These are phyloP conservation scores for Chaetorhynchus papuensis DNA, from an alignment of 2,113 vertebrate genomes.

Conservation along the genomic window DNA sequence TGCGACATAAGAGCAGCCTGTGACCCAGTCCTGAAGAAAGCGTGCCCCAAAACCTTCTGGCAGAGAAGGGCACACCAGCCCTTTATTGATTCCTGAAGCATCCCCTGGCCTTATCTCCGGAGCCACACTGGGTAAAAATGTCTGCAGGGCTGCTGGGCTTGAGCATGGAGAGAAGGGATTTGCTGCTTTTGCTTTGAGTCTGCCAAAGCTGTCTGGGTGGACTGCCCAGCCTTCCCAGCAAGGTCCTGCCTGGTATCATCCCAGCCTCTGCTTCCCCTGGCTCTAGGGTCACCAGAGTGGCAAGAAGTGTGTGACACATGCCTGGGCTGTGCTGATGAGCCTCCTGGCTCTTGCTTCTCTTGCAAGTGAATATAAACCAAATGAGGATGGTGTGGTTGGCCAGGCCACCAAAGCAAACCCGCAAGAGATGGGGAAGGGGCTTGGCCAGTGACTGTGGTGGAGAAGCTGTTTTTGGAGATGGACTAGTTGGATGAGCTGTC, in stretches of 20 bases:
- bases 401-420: not conserved
- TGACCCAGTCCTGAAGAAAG: not conserved
- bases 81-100: not conserved
- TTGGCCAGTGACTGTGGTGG: not conserved
- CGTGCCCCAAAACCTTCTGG: not conserved
- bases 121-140: not conserved
- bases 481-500: not conserved
- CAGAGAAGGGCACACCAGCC: not conserved
- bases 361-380: not conserved
- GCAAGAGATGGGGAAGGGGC: rapidly evolving
- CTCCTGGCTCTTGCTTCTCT: not conserved
- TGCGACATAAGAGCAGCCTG: not conserved
- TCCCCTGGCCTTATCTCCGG: not conserved
- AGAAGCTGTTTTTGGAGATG: not conserved
- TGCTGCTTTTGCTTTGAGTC: not conserved
- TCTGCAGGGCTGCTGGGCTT: not conserved
- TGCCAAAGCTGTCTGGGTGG: not conserved
- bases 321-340: not conserved
- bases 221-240: not conserved
- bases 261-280: not conserved
- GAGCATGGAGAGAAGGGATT: not conserved
- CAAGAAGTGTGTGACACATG: rapidly evolving
- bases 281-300: not conserved
- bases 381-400: not conserved
- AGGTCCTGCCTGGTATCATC: not conserved